Evolutionary conservation across 2,797 vertebrate genomes (phyloP).

Genomic region (Cichlasoma orientale): DNA sequence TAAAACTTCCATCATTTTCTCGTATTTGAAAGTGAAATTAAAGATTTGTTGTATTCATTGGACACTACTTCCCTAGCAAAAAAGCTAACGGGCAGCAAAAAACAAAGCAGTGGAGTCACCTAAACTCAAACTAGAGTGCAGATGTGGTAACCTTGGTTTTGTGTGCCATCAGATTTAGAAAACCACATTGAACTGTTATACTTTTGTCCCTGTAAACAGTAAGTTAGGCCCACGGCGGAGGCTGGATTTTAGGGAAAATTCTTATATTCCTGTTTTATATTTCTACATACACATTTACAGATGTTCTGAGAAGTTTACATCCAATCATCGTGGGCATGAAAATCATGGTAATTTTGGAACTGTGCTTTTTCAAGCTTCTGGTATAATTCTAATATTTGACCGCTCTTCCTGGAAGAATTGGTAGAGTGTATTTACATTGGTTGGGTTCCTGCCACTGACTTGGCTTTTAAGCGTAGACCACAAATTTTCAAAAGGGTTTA

Average conservation of each 20-base stretch:
- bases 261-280: too few relatives aligned
- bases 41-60: background rate
- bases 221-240: background rate
- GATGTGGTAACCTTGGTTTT: background rate
- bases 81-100: slow-evolving; percentile 51
- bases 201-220: background rate
- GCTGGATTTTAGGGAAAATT: background rate
- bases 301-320: too few relatives aligned
- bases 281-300: too few relatives aligned
- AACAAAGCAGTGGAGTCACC: slow-evolving; percentile 18
- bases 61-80: slow-evolving; percentile 54
- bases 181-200: background rate
- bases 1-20: background rate
- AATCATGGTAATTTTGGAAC: too few relatives aligned
- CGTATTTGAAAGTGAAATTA: background rate
- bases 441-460: background rate
- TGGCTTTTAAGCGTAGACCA: background rate
- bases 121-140: background rate
- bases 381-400: background rate
- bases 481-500: background rate
- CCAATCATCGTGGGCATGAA: too few relatives aligned
- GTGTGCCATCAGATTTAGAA: background rate
- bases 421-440: background rate
- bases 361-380: background rate
- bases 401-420: background rate